Conservation (phyloP, 2,888 invertebrate genomes). For the Aphidoletes aphidimyza region DNA sequence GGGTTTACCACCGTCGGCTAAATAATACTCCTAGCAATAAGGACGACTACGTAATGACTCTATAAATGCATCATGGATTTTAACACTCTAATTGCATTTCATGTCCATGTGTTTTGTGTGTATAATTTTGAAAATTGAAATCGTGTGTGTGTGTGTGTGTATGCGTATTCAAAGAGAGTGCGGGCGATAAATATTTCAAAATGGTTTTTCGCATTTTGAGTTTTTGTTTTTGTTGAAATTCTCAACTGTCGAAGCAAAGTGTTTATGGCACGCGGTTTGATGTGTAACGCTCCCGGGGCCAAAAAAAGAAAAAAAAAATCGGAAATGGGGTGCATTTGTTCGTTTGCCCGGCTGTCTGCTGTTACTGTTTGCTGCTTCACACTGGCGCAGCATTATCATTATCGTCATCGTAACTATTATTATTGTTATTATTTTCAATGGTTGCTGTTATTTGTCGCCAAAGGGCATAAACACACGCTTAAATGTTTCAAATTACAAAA, state of each 20-base stretch:
- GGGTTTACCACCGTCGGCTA: too few relatives aligned
- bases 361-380: not conserved
- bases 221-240: not conserved
- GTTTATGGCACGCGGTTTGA: not conserved
- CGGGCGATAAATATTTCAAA: not conserved
- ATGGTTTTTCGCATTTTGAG: not conserved
- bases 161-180: too few relatives aligned
- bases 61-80: not conserved
- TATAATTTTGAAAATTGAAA: too few relatives aligned
- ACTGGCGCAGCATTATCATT: not conserved
- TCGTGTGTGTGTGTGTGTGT: too few relatives aligned
- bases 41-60: not conserved
- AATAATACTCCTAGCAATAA: too few relatives aligned
- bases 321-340: not conserved
- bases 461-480: not conserved
- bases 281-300: not conserved
- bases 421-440: not conserved
- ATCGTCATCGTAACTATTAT: constrained; percentile 20
- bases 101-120: constrained; percentile 4
- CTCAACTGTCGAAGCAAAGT: not conserved
- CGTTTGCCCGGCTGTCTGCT: too few relatives aligned
- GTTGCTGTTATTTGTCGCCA: not conserved
- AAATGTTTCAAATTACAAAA: constrained; percentile 25
- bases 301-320: too few relatives aligned
- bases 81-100: not conserved